phyloP scores from a whole-genome alignment of 2,797 vertebrate genomes.

The Liasis olivaceus region DNA sequence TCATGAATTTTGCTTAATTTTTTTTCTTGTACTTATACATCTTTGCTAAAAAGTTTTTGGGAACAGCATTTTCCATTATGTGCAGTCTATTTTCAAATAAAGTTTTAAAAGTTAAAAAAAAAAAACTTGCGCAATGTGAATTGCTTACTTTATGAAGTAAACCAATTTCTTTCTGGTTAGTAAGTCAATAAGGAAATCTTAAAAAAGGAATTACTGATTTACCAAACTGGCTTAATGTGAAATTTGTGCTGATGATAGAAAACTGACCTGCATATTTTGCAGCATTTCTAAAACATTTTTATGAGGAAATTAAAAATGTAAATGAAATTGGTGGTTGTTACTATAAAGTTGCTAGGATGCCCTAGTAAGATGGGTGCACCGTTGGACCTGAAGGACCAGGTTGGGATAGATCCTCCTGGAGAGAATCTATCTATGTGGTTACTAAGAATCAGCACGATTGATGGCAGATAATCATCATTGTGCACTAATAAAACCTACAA shows the following conservation, averaged over 20 bases:
- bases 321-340: background rate
- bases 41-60: background rate
- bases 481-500: constrained; percentile 30
- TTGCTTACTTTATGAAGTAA: background rate
- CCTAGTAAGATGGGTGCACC: background rate
- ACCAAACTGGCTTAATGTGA: background rate
- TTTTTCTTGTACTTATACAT: background rate
- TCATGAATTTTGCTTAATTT: background rate
- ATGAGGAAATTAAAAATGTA: constrained; percentile 22
- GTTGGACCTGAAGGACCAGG: background rate
- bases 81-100: background rate
- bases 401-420: background rate
- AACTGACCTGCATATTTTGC: background rate
- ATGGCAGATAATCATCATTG: background rate
- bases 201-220: background rate
- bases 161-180: background rate
- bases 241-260: background rate
- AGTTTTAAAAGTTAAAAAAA: constrained; percentile 1
- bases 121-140: background rate
- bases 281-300: background rate
- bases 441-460: background rate
- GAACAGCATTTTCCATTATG: background rate
- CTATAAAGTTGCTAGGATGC: constrained; percentile 3
- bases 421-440: background rate
- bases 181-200: background rate